These are phyloP conservation scores for Sebastes vulpes DNA, from an alignment of 2,797 vertebrate genomes.

Conservation along the genomic window DNA sequence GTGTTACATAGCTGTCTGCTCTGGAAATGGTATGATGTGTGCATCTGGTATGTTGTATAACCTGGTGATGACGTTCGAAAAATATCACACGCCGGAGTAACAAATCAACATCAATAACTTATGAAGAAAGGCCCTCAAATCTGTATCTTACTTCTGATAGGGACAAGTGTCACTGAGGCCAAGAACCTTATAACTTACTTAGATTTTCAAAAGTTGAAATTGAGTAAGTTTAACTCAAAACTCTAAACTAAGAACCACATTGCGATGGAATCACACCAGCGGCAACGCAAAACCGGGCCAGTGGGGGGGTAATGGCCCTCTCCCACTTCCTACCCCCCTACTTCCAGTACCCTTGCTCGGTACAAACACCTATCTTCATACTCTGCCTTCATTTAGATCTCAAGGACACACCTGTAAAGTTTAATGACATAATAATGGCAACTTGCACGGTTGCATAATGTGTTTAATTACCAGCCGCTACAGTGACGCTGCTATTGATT, in stretches of 20 bases:
- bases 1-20: neutral
- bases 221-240: neutral
- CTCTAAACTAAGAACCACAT: neutral
- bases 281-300: too few species aligned
- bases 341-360: neutral
- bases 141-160: neutral
- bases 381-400: neutral
- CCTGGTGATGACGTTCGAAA: neutral
- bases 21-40: neutral
- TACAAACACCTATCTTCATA: too few species aligned
- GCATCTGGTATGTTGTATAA: conserved; percentile 5
- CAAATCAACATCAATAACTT: neutral
- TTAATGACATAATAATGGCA: neutral
- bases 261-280: too few species aligned
- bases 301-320: neutral
- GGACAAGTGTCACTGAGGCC: neutral
- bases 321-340: neutral
- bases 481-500: too few species aligned
- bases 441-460: neutral
- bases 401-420: neutral
- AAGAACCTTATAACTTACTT: neutral
- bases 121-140: neutral
- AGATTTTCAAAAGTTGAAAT: neutral
- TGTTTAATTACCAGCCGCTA: neutral
- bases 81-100: neutral